phyloP scores from a whole-genome alignment of 2,888 invertebrate species.

The Spatulosminthurus flaviceps region DNA sequence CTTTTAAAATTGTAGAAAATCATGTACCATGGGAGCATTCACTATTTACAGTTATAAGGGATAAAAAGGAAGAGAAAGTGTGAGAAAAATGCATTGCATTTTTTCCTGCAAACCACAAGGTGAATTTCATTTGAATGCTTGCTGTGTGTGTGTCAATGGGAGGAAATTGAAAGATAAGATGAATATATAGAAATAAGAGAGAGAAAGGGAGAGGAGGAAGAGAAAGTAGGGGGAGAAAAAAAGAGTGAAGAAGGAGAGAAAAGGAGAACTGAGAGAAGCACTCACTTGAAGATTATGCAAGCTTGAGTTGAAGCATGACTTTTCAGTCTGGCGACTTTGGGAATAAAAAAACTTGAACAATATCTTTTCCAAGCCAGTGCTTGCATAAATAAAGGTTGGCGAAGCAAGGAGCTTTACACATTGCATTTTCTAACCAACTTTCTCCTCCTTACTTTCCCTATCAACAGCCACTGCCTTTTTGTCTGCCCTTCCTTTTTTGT shows the following conservation, averaged over 20 bases:
- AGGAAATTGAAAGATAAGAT: slow-evolving; percentile 49
- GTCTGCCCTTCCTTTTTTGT: background rate
- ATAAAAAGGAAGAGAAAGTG: slow-evolving; percentile 27
- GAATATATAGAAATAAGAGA: slow-evolving; percentile 9
- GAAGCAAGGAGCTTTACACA: slow-evolving; percentile 42
- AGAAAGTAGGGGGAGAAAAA: background rate
- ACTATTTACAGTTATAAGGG: background rate
- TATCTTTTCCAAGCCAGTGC: slow-evolving; percentile 47
- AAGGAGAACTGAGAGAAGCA: slow-evolving; percentile 28
- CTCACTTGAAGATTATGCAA: slow-evolving; percentile 36
- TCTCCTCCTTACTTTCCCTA: slow-evolving; percentile 41
- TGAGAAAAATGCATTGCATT: background rate
- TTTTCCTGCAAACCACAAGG: slow-evolving; percentile 12
- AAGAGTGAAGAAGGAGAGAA: background rate
- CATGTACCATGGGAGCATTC: too few species aligned
- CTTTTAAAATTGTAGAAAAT: too few species aligned
- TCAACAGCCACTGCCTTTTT: slow-evolving; percentile 42
- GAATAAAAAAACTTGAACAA: slow-evolving; percentile 53
- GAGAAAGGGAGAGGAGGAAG: background rate
- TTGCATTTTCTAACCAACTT: background rate
- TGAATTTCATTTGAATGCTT: slow-evolving; percentile 41
- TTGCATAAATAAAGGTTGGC: slow-evolving; percentile 49
- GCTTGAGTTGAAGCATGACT: slow-evolving; percentile 41
- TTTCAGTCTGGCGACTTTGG: slow-evolving; percentile 46
- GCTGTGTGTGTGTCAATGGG: slow-evolving; percentile 51